These are phyloP conservation scores for Polyploca ridens DNA, from an alignment of 2,888 invertebrate species.

Conservation along the genomic window DNA sequence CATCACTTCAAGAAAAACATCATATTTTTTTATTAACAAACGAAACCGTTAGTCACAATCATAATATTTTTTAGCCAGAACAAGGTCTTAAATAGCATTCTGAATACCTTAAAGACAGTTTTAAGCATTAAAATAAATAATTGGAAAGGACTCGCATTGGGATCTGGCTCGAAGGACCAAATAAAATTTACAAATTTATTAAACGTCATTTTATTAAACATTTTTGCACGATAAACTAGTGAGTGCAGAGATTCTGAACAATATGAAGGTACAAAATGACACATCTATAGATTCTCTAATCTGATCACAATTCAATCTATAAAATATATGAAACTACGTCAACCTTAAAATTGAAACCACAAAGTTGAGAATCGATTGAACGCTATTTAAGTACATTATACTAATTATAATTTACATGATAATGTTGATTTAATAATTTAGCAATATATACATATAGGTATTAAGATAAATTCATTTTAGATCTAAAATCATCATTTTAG, in stretches of 20 bases:
- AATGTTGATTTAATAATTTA: conserved; percentile 1
- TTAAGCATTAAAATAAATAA: neutral
- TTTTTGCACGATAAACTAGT: conserved; percentile 60
- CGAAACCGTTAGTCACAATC: too few relatives aligned
- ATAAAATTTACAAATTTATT: conserved; percentile 27
- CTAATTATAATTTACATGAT: neutral
- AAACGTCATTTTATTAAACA: conserved; percentile 44
- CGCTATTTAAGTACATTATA: conserved; percentile 7
- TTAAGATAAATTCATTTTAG: neutral
- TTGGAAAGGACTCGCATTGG: neutral
- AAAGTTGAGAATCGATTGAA: conserved; percentile 26
- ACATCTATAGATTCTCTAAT: conserved; percentile 36
- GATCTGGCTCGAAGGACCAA: conserved; percentile 25
- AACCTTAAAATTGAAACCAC: conserved; percentile 28
- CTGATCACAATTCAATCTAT: conserved; percentile 41
- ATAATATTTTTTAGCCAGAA: too few relatives aligned
- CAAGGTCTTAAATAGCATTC: too few relatives aligned
- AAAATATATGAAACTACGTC: conserved; percentile 32
- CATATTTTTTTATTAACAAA: too few relatives aligned
- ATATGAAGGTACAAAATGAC: conserved; percentile 37
- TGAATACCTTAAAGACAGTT: too few relatives aligned
- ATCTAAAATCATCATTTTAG: neutral
- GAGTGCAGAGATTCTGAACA: conserved; percentile 62
- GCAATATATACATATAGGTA: conserved; percentile 10
- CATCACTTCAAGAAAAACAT: too few relatives aligned